phyloP scores from a whole-genome alignment of 2,113 vertebrate genomes.

The Spilogale gracilis region DNA sequence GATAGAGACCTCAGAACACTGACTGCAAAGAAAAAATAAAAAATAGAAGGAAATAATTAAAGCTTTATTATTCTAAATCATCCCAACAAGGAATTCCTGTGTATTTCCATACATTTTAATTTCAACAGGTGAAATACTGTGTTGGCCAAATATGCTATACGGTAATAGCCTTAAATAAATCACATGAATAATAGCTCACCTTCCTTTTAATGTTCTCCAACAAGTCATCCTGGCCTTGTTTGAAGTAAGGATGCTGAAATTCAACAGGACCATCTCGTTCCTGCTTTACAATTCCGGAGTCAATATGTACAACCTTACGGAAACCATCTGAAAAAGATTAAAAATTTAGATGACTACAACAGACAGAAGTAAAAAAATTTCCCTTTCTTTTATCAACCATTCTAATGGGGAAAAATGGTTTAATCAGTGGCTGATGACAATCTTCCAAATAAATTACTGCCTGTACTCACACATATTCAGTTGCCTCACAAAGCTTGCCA shows the following conservation, averaged over 20 bases:
- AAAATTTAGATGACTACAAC: conserved; percentile 47
- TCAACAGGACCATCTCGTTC: conserved; percentile 96
- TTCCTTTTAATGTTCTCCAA: conserved; percentile 98
- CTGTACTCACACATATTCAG: conserved; percentile 97
- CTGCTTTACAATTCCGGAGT: conserved; percentile 95
- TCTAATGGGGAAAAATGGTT: not conserved
- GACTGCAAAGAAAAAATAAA: not conserved
- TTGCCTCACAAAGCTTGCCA: conserved; percentile 98
- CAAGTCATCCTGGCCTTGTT: conserved; percentile 96
- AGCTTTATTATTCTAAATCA: not conserved
- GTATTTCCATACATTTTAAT: conserved; percentile 26
- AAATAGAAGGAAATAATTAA: not conserved
- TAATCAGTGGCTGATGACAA: not conserved
- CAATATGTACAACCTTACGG: conserved; percentile 97
- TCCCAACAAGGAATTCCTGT: not conserved
- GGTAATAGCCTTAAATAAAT: not conserved
- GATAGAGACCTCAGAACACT: not conserved
- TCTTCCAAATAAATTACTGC: not conserved
- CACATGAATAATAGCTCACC: conserved; percentile 84
- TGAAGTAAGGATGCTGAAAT: conserved; percentile 97
- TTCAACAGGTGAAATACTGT: not conserved
- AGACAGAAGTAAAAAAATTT: conserved; percentile 14
- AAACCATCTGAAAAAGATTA: conserved; percentile 93
- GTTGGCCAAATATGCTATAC: not conserved
- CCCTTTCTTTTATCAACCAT: conserved; percentile 11